A percentile compares a stretch with the other conserved stretches of the same genome.
Evolutionary conservation across 2,113 vertebrate genomes (phyloP).

Genomic region (Sialia sialis): DNA sequence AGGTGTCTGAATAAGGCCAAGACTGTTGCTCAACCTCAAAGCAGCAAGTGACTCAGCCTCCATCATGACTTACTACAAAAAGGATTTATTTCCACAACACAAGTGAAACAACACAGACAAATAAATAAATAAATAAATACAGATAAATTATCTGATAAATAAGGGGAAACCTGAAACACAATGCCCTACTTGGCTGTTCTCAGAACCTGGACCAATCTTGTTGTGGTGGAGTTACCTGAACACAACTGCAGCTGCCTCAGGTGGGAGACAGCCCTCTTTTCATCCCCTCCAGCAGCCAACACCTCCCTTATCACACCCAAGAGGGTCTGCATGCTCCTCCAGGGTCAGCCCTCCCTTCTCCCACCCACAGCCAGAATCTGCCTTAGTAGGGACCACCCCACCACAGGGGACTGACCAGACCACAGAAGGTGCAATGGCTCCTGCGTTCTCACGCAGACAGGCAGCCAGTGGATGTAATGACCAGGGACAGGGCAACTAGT

Average conservation of each 20-base stretch:
- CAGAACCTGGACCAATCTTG: not conserved
- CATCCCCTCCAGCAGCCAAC: not conserved
- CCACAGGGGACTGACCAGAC: not conserved
- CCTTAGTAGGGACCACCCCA: not conserved
- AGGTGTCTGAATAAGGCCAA: not conserved
- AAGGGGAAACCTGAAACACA: not conserved
- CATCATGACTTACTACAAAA: conserved; percentile 31
- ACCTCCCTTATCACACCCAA: not conserved
- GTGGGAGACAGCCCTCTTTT: not conserved
- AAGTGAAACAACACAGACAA: not conserved
- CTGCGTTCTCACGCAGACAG: not conserved
- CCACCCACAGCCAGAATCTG: not conserved
- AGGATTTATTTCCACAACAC: conserved; percentile 61
- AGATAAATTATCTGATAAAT: not conserved
- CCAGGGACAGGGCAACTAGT: not conserved
- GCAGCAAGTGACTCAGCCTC: not conserved
- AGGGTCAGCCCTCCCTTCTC: not conserved
- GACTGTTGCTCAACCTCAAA: not conserved
- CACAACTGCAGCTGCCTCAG: not conserved
- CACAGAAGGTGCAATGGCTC: not conserved
- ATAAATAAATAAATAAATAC: conserved; percentile 52
- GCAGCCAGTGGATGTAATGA: not conserved
- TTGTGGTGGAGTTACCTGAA: not conserved
- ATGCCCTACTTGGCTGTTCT: not conserved
- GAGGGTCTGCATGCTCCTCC: not conserved